A percentile compares a stretch with the other conserved stretches of the same genome.
Conservation (phyloP, 1,140 invertebrate genomes). For the Bilobella aurantiaca region DNA sequence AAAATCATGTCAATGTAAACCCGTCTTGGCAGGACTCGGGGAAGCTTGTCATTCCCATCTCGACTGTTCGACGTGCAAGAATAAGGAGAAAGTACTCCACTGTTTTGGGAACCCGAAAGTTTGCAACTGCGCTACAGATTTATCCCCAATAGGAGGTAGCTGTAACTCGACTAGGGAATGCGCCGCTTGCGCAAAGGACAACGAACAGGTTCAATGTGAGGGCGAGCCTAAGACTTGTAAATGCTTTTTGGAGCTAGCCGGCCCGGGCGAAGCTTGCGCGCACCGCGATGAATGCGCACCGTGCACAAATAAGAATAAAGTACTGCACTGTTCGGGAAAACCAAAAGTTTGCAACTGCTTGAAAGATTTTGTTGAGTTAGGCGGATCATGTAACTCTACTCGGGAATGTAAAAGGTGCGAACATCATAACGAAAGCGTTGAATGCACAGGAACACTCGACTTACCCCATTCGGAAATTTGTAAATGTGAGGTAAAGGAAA, state of each 20-base stretch:
- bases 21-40: not conserved
- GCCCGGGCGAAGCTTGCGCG: not conserved
- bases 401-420: no score
- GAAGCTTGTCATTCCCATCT: not conserved
- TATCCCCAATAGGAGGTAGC: no score
- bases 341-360: not conserved
- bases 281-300: not conserved
- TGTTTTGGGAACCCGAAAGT: not conserved
- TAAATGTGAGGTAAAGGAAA: no score
- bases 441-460: not conserved
- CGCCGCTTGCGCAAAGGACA: not conserved
- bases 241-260: not conserved
- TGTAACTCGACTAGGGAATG: no score
- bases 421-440: not conserved
- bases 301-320: not conserved
- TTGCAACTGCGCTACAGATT: not conserved
- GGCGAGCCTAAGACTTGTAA: not conserved
- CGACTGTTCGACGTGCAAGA: not conserved
- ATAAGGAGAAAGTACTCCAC: not conserved
- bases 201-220: not conserved
- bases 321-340: not conserved
- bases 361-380: not conserved
- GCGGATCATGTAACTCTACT: no score
- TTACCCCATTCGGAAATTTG: not conserved
- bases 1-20: no score